Evolutionary conservation across 2,888 invertebrate genomes (phyloP).

Genomic region (Ectobius pallidus): DNA sequence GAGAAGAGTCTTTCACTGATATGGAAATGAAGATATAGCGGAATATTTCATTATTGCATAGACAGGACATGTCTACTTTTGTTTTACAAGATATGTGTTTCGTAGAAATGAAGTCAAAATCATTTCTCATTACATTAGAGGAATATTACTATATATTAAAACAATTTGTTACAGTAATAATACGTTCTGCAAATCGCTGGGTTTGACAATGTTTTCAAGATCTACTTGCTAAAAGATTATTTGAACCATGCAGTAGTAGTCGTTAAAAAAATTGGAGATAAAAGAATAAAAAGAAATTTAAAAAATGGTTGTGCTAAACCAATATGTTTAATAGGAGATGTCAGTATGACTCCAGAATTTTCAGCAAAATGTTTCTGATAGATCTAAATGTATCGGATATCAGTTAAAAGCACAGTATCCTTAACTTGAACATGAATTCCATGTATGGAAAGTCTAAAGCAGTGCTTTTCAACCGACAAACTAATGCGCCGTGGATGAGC

Average conservation of each 20-base stretch:
- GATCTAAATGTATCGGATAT: background rate
- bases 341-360: background rate
- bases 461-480: too few relatives aligned
- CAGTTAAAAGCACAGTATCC: background rate
- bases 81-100: background rate
- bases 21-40: background rate
- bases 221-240: background rate
- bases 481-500: too few relatives aligned
- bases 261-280: background rate
- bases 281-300: background rate
- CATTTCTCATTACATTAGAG: background rate
- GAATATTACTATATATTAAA: background rate
- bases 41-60: background rate
- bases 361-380: background rate
- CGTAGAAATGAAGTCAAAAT: background rate
- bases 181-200: background rate
- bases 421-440: too few relatives aligned
- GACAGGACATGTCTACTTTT: background rate
- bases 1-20: background rate
- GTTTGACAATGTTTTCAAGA: background rate
- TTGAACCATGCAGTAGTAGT: background rate
- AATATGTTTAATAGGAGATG: background rate
- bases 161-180: background rate
- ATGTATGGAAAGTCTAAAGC: too few relatives aligned
- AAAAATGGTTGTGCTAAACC: background rate